phyloP scores from a whole-genome alignment of 2,113 vertebrate species.

The Ceyx margarethae region DNA sequence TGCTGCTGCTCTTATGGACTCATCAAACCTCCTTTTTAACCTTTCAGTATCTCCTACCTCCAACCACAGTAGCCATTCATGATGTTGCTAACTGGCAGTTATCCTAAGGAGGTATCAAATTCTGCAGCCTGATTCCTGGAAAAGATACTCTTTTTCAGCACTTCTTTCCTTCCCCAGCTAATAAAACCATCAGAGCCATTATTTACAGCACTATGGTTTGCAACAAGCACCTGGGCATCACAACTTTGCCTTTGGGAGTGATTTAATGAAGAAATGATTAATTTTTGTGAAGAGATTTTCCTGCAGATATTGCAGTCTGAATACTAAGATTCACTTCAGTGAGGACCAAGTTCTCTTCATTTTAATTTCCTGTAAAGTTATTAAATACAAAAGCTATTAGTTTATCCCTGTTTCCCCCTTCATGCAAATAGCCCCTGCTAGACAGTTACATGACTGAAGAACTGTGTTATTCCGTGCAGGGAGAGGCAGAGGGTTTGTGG shows the following conservation, averaged over 20 bases:
- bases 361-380: neutral
- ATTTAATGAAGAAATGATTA: neutral
- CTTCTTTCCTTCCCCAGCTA: neutral
- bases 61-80: neutral
- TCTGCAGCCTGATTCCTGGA: neutral
- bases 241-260: neutral
- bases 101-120: neutral
- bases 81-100: neutral
- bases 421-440: neutral
- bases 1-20: neutral
- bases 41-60: neutral
- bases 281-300: neutral
- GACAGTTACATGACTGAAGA: neutral
- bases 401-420: neutral
- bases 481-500: neutral
- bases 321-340: neutral
- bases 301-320: neutral
- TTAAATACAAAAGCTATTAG: neutral
- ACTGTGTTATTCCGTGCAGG: neutral
- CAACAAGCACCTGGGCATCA: neutral
- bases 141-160: neutral
- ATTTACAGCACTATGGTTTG: neutral
- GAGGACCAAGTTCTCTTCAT: neutral
- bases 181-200: neutral
- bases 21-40: neutral